A percentile compares a stretch with the other conserved stretches of the same genome.
These are phyloP conservation scores for Neuroscelio doddi DNA, from an alignment of 2,888 invertebrate genomes.

Conservation along the genomic window DNA sequence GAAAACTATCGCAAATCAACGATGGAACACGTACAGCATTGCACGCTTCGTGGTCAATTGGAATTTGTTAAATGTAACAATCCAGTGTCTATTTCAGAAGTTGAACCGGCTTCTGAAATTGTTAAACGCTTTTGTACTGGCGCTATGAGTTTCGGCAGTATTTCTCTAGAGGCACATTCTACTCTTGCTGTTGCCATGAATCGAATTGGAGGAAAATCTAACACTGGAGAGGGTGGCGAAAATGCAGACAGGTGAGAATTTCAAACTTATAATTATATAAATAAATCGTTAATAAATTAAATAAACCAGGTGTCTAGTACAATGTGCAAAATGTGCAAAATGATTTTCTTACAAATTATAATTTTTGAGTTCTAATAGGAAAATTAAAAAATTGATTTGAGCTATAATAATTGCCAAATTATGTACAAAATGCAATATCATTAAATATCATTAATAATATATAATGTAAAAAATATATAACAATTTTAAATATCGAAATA, in stretches of 20 bases:
- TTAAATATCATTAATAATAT: neutral
- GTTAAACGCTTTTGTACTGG: conserved; percentile 93
- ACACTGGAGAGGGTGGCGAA: conserved; percentile 98
- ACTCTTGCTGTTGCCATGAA: conserved; percentile 98
- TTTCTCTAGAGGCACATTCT: conserved; percentile 96
- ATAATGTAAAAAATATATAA: neutral
- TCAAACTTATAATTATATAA: neutral
- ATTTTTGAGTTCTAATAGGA: too few species aligned
- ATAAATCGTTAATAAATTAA: conserved; percentile 2
- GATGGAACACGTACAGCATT: conserved; percentile 86
- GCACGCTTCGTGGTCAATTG: conserved; percentile 94
- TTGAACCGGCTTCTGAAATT: conserved; percentile 94
- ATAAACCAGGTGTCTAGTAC: too few species aligned
- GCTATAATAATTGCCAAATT: too few species aligned
- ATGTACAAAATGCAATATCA: too few species aligned
- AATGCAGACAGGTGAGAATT: conserved; percentile 77
- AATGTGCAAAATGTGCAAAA: too few species aligned
- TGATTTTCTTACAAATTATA: too few species aligned
- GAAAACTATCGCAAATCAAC: conserved; percentile 90
- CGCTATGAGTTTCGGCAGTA: conserved; percentile 98
- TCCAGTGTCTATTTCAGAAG: conserved; percentile 87
- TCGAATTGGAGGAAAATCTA: conserved; percentile 96
- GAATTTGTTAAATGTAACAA: conserved; percentile 86
- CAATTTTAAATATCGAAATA: too few species aligned
- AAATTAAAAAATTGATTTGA: too few species aligned